Evolutionary conservation across 2,888 invertebrate genomes (phyloP).

Genomic region (Ormyrus labotus): DNA sequence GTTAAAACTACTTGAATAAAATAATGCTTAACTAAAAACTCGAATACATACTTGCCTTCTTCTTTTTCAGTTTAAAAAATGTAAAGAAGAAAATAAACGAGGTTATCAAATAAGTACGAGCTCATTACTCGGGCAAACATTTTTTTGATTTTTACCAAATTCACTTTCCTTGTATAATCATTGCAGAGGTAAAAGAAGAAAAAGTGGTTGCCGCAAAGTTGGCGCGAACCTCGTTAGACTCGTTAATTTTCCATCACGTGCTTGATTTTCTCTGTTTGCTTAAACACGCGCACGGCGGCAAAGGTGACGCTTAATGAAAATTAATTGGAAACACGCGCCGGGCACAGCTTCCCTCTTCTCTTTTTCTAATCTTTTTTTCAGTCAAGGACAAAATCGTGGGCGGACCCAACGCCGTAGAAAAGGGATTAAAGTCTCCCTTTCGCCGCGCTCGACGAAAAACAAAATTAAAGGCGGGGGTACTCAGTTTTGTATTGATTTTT

Average conservation of each 20-base stretch:
- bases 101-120: too few species aligned
- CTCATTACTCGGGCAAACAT: not conserved
- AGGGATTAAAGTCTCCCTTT: too few species aligned
- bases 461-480: too few species aligned
- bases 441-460: too few species aligned
- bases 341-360: not conserved
- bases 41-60: too few species aligned
- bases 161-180: too few species aligned
- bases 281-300: not conserved
- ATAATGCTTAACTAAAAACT: too few species aligned
- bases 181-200: not conserved
- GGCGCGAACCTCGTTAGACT: constrained; percentile 23
- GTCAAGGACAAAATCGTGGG: constrained; percentile 3
- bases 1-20: too few species aligned
- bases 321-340: constrained; percentile 30
- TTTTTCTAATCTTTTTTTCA: constrained; percentile 17
- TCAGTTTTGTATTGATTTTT: too few species aligned
- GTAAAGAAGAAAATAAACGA: too few species aligned
- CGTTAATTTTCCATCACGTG: constrained; percentile 34
- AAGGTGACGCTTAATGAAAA: constrained; percentile 38
- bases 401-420: too few species aligned
- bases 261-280: constrained; percentile 44
- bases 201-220: not conserved
- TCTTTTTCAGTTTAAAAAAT: too few species aligned
- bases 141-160: not conserved